Evolutionary conservation across 2,888 invertebrate genomes (phyloP), one percentile per base, ranked within the genome.

Genomic region (Brachypalpus laphriformis): DNA sequence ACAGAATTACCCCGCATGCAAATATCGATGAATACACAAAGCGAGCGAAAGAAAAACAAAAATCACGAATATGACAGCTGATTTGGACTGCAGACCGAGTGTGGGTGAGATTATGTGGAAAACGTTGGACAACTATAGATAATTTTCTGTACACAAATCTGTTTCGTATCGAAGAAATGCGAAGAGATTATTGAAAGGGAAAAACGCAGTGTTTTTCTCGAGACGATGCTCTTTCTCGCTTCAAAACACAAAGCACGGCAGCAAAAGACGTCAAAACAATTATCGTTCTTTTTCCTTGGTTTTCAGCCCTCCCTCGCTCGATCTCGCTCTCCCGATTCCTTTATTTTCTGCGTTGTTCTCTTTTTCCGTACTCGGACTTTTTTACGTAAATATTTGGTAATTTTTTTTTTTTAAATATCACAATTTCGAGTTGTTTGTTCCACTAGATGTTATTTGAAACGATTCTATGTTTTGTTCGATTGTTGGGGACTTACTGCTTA

Each of bases 371-470:
- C 28, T 49, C n/a, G 3, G 25, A 40, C 51, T 71, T 80, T 81
- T 83, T 74, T 83, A 83, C 83, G 78, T 78, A 78, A 83, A 83
- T 83, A 80, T 70, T 56, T 70, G 49, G 57, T 61, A 56, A 42
- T 47, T 63, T 49, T 59, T 11, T 40, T 47, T 56, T 49, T 59
- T 7, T 42, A 78, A 78, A 74, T 83, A 83, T 83, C 74, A 83
- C 83, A 83, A 80, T 56, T 74, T 57, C 1, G 22, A 57, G 66
- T 57, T 57, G 8, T 14, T 56, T 51, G 40, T 83, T 59, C 63
- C 34, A 56, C 72, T 61, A 11, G 9, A 57, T 37, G 22, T 18
- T n/a, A 3, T 28, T 45, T 40, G 61, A 34, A 28, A 63, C 47
- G 42, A 68, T 56, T 11, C 1, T 22, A 14, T 51, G 28, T n/a